phyloP scores from a whole-genome alignment of 2,797 vertebrate species.

The Microctenopoma lineatum region DNA sequence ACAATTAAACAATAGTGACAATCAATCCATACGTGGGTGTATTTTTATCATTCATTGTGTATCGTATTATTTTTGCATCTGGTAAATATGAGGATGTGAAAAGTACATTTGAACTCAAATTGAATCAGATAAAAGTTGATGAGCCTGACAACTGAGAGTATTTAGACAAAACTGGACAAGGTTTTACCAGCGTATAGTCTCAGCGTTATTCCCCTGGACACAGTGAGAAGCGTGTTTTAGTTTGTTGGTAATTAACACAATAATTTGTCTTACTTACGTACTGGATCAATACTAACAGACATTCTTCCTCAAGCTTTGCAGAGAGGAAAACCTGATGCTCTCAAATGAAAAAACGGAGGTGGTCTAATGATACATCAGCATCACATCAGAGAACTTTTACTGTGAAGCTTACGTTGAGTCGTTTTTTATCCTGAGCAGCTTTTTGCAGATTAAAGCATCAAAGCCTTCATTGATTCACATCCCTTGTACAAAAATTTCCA shows the following conservation, averaged over 20 bases:
- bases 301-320: not conserved
- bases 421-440: not conserved
- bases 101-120: too few relatives aligned
- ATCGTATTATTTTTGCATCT: not conserved
- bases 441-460: not conserved
- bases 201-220: slow-evolving; percentile 1
- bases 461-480: not conserved
- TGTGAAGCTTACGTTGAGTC: not conserved
- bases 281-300: slow-evolving; percentile 10
- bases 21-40: too few relatives aligned
- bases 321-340: too few relatives aligned
- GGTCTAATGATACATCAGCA: not conserved
- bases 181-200: not conserved
- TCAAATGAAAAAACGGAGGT: too few relatives aligned
- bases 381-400: not conserved
- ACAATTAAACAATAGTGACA: too few relatives aligned
- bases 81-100: not conserved
- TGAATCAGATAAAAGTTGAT: too few relatives aligned
- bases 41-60: slow-evolving; percentile 1
- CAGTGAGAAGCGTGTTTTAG: not conserved
- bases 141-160: too few relatives aligned
- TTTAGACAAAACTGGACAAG: too few relatives aligned
- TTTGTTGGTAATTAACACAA: not conserved
- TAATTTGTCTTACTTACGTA: not conserved
- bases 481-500: not conserved